Base-by-base conservation (phyloP, 2,113 vertebrate genomes). In the Catagonus wagneri region DNA sequence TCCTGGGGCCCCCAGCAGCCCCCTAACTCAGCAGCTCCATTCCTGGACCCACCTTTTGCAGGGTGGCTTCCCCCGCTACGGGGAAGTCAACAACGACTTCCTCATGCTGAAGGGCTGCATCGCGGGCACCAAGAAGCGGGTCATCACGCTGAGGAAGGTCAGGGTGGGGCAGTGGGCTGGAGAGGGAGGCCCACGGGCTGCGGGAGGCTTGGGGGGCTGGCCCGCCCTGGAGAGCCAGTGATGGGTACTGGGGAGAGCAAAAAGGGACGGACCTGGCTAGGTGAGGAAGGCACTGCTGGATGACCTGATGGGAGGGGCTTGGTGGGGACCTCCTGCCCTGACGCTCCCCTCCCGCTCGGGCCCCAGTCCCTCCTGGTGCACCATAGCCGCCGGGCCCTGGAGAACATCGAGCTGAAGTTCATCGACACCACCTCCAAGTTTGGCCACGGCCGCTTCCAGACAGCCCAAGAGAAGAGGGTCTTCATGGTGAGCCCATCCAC, bases 401-500 rank as follows among this genome's bases (percentile, higher is more conserved):
- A 99, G 97, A 71, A 90, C 25, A 96, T 99, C 0, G 99, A 99
- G 63, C 98, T 99, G 94, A 99, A 99, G 79, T 99, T 99, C 97
- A 99, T 99, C 0, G 99, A 99, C 74, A 99, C 99, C 19, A 99
- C 99, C 14, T 99, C 99, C 87, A 99, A 99, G 96, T 99, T 99
- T 0, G 99, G 99, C 93, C 98, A 99, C 0, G 99, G 99, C 11
- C 92, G 98, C 87, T 99, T 99, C 98, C 99, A 99, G 98, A 99
- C 99, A 1, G 98, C 98, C 2, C 98, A 99, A 90, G 99, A 99
- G 93, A 99, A 99, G 95, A 96, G 98, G 60, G 98, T 97, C 19
- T 99, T 99, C 97, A 99, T 99, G 99, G 99, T 99, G 97, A 98
- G 98, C 96, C 23, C 66, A 2, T 34, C 0, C 1, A 0, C 0